Base-by-base conservation (phyloP, 2,888 invertebrate genomes). In the Apeira syringaria region DNA sequence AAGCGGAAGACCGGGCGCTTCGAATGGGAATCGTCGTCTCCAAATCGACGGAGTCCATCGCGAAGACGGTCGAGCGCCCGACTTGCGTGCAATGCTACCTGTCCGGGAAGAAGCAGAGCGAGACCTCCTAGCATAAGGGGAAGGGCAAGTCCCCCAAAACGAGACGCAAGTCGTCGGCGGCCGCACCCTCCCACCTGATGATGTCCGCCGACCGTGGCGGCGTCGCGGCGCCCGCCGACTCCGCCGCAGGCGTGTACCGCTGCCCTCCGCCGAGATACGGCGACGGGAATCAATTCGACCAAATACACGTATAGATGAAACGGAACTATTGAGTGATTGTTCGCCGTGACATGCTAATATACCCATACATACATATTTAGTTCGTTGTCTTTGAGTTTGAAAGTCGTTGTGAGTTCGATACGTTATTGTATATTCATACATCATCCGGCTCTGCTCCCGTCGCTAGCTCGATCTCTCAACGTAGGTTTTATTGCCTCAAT, bases 21-120 rank as follows among this genome's bases (percentile, higher is more conserved):
- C 84, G 81, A 67, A 89, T 90, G 84, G 90, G 90, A 1, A 92
- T 92, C 34, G 92, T 92, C 22, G 91, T 91, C 0, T 83, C 91
- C 0, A 90, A 91, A 52, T 91, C 91, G 1, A 91, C 91, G 1
- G 91, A 91, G 60, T 90, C 91, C 0, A 90, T 91, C 29, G 80
- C 87, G 7, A 84, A 85, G 62, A 86, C 91, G 7, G 92, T 94
- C 40, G 94, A 94, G 53, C 92, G 93, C 44, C 93, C 94, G 30
- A 94, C 94, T 13, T 94, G 94, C 80, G 94, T 94, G 59, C 94
- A 94, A 67, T 94, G 94, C 68, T 92, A 94, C 76, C 91, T 94
- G 27, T 93, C 94, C 43, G 91, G 91, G 40, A 92, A 92, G 68
- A 86, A 81, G 24, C 87, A 87, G 56, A 91, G 85, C 56, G 90